Percentiles rank a stretch among this genome's conserved stretches.
Conservation (phyloP, 1,140 invertebrate genomes). For the Pomacea maculata region DNA sequence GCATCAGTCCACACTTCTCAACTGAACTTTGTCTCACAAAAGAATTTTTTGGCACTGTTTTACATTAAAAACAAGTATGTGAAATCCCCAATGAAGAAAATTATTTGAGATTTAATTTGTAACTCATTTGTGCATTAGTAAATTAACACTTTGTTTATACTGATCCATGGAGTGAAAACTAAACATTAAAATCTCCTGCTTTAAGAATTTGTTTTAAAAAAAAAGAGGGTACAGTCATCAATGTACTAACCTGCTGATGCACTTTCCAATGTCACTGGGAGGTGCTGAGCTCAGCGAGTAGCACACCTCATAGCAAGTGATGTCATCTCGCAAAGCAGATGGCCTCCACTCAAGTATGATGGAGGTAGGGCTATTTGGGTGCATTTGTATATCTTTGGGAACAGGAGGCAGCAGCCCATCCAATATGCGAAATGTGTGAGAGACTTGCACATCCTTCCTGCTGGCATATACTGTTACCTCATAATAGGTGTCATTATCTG, state of each 20-base stretch:
- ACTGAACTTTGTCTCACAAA: too few species aligned
- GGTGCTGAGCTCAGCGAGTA: conserved; percentile 2
- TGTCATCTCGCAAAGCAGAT: background rate
- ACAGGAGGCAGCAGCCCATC: conserved; percentile 16
- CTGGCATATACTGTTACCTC: conserved; percentile 31
- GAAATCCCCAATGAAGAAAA: too few species aligned
- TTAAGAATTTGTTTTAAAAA: too few species aligned
- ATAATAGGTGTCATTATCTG: conserved; percentile 41
- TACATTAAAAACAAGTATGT: too few species aligned
- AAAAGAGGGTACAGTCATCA: background rate
- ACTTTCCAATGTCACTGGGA: conserved; percentile 9
- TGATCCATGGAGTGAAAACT: too few species aligned
- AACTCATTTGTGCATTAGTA: too few species aligned
- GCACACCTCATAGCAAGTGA: conserved; percentile 26
- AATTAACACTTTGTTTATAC: too few species aligned
- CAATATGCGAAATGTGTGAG: conserved; percentile 20
- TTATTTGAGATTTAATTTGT: too few species aligned
- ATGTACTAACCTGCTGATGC: conserved; percentile 14
- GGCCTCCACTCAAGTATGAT: conserved; percentile 14
- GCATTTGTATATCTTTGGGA: background rate
- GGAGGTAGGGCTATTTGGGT: conserved; percentile 9
- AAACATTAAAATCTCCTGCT: too few species aligned
- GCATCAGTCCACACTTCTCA: too few species aligned
- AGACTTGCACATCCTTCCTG: conserved; percentile 9
- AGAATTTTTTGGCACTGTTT: too few species aligned